phyloP scores from a whole-genome alignment of 2,888 invertebrate genomes.

The Drosophila infuscata region DNA sequence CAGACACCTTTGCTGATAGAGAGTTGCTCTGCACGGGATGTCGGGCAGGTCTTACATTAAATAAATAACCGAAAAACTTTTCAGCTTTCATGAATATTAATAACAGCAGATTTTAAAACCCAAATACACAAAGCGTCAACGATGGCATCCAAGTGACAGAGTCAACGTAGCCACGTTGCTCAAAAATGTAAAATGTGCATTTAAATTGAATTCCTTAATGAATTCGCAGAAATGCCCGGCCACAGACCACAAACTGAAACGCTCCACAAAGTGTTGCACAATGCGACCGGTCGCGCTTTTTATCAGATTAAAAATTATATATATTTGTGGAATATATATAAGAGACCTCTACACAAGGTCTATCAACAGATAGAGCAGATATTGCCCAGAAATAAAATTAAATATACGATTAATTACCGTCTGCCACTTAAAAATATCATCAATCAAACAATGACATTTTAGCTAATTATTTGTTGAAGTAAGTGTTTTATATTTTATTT shows the following conservation, averaged over 20 bases:
- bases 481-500: too few relatives aligned
- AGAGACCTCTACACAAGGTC: not conserved
- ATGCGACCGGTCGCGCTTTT: conserved; percentile 49
- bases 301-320: conserved; percentile 61
- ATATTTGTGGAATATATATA: conserved; percentile 21
- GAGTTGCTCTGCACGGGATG: conserved; percentile 10
- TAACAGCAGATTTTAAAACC: conserved; percentile 62
- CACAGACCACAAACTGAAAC: conserved; percentile 40
- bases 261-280: conserved; percentile 51
- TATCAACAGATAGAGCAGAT: not conserved
- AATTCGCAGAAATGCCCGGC: conserved; percentile 62
- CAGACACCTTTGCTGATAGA: conserved; percentile 23
- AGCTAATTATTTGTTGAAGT: not conserved
- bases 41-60: conserved; percentile 55
- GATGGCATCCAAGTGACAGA: conserved; percentile 51
- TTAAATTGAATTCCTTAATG: conserved; percentile 79
- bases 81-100: conserved; percentile 80
- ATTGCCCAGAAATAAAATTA: not conserved
- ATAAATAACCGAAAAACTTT: conserved; percentile 79
- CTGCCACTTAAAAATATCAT: not conserved
- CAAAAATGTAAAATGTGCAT: conserved; percentile 73
- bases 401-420: not conserved
- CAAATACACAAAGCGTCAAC: conserved; percentile 45
- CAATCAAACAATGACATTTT: not conserved
- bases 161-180: conserved; percentile 48